Conservation (phyloP, 2,888 invertebrate species). For the Sesamia inferens region DNA sequence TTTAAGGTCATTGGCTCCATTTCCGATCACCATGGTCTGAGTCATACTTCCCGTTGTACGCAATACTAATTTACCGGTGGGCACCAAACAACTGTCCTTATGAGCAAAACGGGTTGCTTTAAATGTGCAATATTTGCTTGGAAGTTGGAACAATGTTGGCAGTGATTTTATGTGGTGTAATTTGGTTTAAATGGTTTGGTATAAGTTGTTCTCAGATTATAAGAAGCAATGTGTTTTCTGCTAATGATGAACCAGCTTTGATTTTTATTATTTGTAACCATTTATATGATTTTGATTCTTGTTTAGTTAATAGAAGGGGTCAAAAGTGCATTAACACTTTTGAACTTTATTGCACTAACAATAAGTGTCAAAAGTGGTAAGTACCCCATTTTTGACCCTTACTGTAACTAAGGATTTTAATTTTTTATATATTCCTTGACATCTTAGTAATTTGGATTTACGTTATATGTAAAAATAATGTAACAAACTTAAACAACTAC, state of each 20-base stretch:
- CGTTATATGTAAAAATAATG: background rate
- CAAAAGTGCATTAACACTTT: no score
- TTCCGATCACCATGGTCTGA: conserved; percentile 48
- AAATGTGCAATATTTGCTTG: conserved; percentile 37
- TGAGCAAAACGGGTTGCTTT: conserved; percentile 36
- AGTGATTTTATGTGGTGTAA: conserved; percentile 13
- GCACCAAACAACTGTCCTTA: conserved; percentile 43
- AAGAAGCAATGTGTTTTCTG: background rate
- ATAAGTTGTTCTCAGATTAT: no score
- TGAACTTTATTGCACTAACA: no score
- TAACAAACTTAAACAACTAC: background rate
- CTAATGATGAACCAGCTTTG: background rate
- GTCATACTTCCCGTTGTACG: conserved; percentile 58
- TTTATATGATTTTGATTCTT: background rate
- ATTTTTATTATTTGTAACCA: background rate
- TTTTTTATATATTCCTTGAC: no score
- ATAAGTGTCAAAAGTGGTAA: no score
- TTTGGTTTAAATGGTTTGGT: conserved; percentile 13
- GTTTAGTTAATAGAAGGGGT: background rate
- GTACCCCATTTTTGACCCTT: no score
- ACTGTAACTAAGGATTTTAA: no score
- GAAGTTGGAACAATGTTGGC: conserved; percentile 18
- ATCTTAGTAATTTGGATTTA: background rate
- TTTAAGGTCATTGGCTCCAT: conserved; percentile 57
- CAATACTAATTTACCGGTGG: conserved; percentile 55